phyloP scores from a whole-genome alignment of 1,140 invertebrate genomes.

The Macrobrachium nipponense region DNA sequence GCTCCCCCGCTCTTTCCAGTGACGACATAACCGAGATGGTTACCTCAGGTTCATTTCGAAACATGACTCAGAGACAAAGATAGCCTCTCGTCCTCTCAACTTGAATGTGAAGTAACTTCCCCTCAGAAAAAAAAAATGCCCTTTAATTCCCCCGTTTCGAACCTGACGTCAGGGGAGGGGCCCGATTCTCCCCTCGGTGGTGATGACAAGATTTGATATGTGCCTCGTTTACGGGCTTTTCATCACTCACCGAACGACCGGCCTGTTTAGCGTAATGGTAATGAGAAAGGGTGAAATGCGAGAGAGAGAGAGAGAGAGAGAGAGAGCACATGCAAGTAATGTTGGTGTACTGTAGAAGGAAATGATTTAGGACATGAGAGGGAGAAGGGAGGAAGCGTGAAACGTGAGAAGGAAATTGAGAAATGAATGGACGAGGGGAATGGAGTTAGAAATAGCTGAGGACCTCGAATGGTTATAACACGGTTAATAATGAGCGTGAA shows the following conservation, averaged over 20 bases:
- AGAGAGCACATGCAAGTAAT: background rate
- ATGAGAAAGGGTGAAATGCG: background rate
- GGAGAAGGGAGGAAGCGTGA: background rate
- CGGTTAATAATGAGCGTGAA: background rate
- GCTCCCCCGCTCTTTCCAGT: no score
- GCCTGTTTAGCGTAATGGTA: slow-evolving; percentile 19
- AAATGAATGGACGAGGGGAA: background rate
- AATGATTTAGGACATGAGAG: background rate
- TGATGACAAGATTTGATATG: slow-evolving; percentile 6
- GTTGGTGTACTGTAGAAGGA: no score
- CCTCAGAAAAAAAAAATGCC: no score
- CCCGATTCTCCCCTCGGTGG: background rate
- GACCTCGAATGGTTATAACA: background rate
- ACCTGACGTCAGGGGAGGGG: no score
- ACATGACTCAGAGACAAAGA: no score
- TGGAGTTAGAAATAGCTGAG: background rate
- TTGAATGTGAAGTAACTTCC: no score
- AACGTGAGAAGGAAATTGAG: no score
- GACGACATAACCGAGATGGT: no score
- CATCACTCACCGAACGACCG: slow-evolving; percentile 1
- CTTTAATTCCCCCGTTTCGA: no score
- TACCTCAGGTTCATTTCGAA: no score
- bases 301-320: background rate
- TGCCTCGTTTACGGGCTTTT: background rate
- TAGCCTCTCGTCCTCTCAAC: no score